Base-by-base conservation (phyloP, 1,140 invertebrate genomes). In the Dendroctonus valens region DNA sequence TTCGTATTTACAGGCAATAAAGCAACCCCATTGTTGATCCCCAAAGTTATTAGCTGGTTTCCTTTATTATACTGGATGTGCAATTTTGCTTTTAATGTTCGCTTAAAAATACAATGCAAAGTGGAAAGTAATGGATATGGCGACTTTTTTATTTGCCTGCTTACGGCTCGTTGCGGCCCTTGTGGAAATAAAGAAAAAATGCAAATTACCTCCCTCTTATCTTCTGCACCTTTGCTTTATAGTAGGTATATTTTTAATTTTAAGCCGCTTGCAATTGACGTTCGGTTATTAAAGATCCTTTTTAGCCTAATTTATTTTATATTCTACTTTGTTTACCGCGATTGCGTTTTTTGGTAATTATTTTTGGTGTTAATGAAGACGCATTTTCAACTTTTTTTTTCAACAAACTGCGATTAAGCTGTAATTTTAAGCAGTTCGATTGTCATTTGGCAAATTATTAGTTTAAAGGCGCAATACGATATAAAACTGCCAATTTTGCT, bases 111-210 rank as follows among this genome's bases (percentile, higher is more conserved):
- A 65, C 55, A 65, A 65, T 65, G 15, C 41, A 65, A 57, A 65
- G 54, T 65, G 63, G 63, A 65, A 65, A 59, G 55, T 65, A 65
- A 65, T 65, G 63, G 63, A 65, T 65, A 58, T 65, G 63, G 55
- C 51, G 63, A 65, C 53, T 65, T 53, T 65, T 65, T 65, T 65
- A 65, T 65, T 65, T 65, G 51, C 54, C 37, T 59, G 63, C 59
- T 65, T 57, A 65, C 54, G 54, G 63, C 7, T 40, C 41, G 54
- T 52, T 59, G 37, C 26, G 7, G 54, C n/a, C 7, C n/a, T n/a
- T 26, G 40, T 39, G 54, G 9, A 59, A 65, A 57, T 58, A 40
- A 55, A 37, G 53, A 65, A 65, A 38, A 37, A 49, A 26, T 7
- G 54, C 46, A 49, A 59, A 42, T 49, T 65, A 42, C 42, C 12